Evolutionary conservation across 1,140 invertebrate genomes (phyloP).

Genomic region (Apis laboriosa): DNA sequence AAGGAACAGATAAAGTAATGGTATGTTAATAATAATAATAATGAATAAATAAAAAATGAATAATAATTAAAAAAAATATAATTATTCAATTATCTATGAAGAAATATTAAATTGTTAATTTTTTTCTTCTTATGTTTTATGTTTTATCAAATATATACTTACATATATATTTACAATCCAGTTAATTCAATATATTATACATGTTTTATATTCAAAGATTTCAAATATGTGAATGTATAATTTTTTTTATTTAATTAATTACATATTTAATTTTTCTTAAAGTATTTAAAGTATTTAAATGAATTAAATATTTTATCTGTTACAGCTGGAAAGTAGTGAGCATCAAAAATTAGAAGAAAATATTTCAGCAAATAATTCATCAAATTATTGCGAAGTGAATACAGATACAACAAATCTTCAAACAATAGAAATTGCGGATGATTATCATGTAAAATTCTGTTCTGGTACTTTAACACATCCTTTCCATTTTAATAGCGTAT

Average conservation of each 20-base stretch:
- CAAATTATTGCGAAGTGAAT: constrained; percentile 51
- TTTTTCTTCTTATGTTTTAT: no score
- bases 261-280: not conserved
- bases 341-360: not conserved
- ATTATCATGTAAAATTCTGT: constrained; percentile 75
- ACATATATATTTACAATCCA: no score
- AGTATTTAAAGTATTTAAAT: not conserved
- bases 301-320: not conserved
- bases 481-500: constrained; percentile 82
- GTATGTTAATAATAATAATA: constrained; percentile 53
- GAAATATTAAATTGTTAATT: not conserved
- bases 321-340: constrained; percentile 65
- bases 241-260: not conserved
- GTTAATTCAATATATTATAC: not conserved
- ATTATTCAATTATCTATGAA: no score
- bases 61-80: not conserved
- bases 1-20: constrained; percentile 65
- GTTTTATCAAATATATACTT: no score
- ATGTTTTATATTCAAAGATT: not conserved
- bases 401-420: constrained; percentile 55
- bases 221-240: not conserved
- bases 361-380: not conserved
- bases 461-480: constrained; percentile 81
- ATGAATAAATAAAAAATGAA: no score
- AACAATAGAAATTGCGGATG: constrained; percentile 68